Conservation (phyloP, 1,140 invertebrate genomes). For the Trinorchestia longiramus region DNA sequence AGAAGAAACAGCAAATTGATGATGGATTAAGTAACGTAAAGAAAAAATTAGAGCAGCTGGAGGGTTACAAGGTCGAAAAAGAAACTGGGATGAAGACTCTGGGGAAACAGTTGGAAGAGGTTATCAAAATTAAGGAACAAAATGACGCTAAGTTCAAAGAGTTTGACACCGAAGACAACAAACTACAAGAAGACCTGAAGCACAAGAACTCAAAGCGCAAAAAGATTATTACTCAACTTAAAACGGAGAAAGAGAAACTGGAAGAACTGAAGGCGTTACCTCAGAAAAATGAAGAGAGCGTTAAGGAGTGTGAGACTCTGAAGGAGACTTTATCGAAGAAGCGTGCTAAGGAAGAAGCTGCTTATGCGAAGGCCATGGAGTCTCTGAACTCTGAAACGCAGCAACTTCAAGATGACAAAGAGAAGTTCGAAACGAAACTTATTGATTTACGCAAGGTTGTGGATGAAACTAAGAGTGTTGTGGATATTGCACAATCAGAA, state of each 20-base stretch:
- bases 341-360: constrained; percentile 73
- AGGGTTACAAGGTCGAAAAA: constrained; percentile 72
- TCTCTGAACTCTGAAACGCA: constrained; percentile 70
- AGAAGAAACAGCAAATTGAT: constrained; percentile 73
- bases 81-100: constrained; percentile 73
- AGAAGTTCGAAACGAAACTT: constrained; percentile 69
- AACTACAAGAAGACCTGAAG: constrained; percentile 68
- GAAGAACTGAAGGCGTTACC: constrained; percentile 75
- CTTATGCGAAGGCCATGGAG: constrained; percentile 69
- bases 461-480: constrained; percentile 79
- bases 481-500: constrained; percentile 83
- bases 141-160: constrained; percentile 68
- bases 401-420: constrained; percentile 71
- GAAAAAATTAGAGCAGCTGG: constrained; percentile 72
- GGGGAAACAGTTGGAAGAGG: constrained; percentile 69
- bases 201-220: constrained; percentile 67
- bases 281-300: constrained; percentile 79
- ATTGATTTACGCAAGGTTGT: constrained; percentile 75
- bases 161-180: constrained; percentile 68
- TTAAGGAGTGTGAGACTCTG: constrained; percentile 78
- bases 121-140: constrained; percentile 65
- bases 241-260: constrained; percentile 69
- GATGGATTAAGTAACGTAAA: constrained; percentile 73
- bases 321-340: constrained; percentile 72
- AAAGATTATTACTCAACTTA: constrained; percentile 66